A percentile compares a stretch with the other conserved stretches of the same genome.
phyloP scores from a whole-genome alignment of 2,113 vertebrate genomes.

The Ptilorrhoa leucosticta region DNA sequence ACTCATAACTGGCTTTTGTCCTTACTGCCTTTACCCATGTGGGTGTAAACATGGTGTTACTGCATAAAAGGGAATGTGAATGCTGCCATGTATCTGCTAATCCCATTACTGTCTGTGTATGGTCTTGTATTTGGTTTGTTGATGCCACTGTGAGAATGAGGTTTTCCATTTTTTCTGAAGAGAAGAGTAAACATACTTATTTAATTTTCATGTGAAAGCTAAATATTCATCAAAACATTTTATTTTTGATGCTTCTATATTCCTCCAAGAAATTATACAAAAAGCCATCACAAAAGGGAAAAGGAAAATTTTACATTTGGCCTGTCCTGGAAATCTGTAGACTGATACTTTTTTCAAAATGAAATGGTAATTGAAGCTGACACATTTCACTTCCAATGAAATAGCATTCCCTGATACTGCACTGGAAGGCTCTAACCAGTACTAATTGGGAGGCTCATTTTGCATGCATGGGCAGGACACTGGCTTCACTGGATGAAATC shows the following conservation, averaged over 20 bases:
- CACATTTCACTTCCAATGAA: conserved; percentile 54
- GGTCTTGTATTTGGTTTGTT: neutral
- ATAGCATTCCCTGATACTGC: neutral
- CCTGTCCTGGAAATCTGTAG: neutral
- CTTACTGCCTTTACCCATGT: neutral
- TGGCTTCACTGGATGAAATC: neutral
- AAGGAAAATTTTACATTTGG: neutral
- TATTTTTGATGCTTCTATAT: neutral
- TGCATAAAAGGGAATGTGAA: neutral
- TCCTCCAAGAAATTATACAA: neutral
- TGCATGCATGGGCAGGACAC: neutral
- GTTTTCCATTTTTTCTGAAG: neutral
- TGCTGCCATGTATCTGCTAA: neutral
- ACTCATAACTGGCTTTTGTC: neutral
- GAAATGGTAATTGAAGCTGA: conserved; percentile 16
- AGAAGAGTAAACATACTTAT: neutral
- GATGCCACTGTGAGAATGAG: neutral
- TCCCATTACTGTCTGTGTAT: neutral
- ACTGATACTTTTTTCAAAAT: neutral
- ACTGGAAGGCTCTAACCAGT: neutral
- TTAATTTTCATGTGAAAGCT: neutral
- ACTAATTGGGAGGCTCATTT: neutral
- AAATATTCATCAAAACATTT: neutral
- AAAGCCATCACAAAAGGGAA: neutral
- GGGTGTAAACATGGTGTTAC: neutral